Evolutionary conservation across 2,113 vertebrate species (phyloP).

Genomic region (Chunga burmeisteri): DNA sequence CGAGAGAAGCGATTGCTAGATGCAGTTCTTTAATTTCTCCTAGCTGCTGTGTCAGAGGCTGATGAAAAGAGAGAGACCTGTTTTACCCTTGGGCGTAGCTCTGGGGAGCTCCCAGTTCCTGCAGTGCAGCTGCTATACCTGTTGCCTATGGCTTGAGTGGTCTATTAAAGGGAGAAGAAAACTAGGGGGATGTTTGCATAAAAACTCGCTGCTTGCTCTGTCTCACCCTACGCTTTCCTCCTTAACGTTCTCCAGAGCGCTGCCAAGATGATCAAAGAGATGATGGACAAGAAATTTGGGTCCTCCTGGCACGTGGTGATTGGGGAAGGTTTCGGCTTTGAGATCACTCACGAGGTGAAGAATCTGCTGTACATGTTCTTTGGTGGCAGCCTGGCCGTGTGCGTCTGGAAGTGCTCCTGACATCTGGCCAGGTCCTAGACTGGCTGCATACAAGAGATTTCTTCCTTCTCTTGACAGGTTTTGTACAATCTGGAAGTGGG

Average conservation of each 20-base stretch:
- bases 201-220: background rate
- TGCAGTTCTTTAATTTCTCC: background rate
- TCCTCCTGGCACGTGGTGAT: constrained; percentile 99
- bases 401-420: constrained; percentile 98
- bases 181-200: background rate
- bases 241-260: constrained; percentile 78
- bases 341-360: constrained; percentile 96
- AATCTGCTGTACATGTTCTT: constrained; percentile 99
- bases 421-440: background rate
- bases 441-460: background rate
- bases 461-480: constrained; percentile 30
- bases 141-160: background rate
- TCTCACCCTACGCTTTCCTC: background rate
- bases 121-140: background rate
- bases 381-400: constrained; percentile 91
- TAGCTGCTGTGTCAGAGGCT: background rate
- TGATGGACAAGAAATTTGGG: constrained; percentile 98
- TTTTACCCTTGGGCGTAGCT: background rate
- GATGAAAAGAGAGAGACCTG: background rate
- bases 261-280: constrained; percentile 99
- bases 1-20: background rate
- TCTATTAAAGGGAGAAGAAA: background rate
- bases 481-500: constrained; percentile 54
- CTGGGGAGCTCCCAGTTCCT: background rate
- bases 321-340: constrained; percentile 94